A percentile compares a stretch with the other conserved stretches of the same genome.
Conservation (phyloP, 2,113 vertebrate genomes). For the Apus apus region DNA sequence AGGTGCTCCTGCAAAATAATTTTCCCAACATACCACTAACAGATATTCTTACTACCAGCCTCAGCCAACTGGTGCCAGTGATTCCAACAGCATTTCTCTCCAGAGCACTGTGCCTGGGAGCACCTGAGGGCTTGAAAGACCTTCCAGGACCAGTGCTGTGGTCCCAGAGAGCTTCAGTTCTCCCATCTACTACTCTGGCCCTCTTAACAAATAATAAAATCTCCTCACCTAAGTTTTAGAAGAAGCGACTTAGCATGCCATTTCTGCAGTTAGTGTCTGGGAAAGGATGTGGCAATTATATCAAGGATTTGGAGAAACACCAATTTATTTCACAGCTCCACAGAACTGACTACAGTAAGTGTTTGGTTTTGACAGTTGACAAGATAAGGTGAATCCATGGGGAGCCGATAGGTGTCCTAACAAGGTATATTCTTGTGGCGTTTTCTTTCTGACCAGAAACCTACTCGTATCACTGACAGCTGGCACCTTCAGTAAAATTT, state of each 20-base stretch:
- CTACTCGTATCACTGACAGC: background rate
- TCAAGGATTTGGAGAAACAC: background rate
- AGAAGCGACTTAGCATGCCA: background rate
- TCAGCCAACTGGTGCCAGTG: background rate
- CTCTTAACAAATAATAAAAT: background rate
- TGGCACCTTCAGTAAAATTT: background rate
- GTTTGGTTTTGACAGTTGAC: constrained; percentile 28
- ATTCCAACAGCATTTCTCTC: background rate
- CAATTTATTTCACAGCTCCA: background rate
- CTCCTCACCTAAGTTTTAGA: background rate
- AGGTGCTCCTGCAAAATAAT: background rate
- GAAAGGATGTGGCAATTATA: background rate
- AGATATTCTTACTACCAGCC: background rate
- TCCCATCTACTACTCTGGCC: background rate
- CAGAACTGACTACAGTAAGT: background rate
- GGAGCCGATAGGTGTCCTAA: background rate
- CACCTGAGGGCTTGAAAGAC: background rate
- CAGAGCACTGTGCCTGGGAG: background rate
- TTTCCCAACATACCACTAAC: background rate
- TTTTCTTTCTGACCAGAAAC: constrained; percentile 25
- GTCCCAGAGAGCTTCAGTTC: background rate
- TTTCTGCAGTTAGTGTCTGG: background rate
- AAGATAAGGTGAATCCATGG: background rate
- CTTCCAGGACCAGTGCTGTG: background rate
- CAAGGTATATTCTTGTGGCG: background rate